Evolutionary conservation across 2,888 invertebrate genomes (phyloP).

Genomic region (Eledona agricola): DNA sequence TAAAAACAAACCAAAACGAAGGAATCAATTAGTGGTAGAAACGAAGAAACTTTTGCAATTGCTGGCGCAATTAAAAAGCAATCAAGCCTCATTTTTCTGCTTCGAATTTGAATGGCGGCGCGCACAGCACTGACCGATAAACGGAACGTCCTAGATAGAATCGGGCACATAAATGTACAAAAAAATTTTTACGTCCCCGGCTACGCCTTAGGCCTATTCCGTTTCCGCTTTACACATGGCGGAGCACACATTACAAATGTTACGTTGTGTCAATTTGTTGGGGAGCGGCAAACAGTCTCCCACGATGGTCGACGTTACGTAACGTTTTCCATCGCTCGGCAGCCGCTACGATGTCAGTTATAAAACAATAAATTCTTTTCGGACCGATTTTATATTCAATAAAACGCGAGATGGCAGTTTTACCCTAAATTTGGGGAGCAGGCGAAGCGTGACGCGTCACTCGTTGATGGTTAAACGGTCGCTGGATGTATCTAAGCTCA

Average conservation of each 20-base stretch:
- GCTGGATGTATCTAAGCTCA: constrained; percentile 56
- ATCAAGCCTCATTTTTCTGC: constrained; percentile 22
- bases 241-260: constrained; percentile 61
- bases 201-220: constrained; percentile 60
- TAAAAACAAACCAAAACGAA: constrained; percentile 15
- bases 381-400: constrained; percentile 54
- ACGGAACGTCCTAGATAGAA: constrained; percentile 16
- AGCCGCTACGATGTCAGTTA: too few species aligned
- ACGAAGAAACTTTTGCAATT: constrained; percentile 21
- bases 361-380: constrained; percentile 55
- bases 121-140: constrained; percentile 10
- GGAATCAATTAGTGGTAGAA: constrained; percentile 23
- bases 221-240: constrained; percentile 63
- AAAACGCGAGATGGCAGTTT: constrained; percentile 45
- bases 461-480: constrained; percentile 56
- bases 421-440: constrained; percentile 51
- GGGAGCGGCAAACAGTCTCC: constrained; percentile 56
- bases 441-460: constrained; percentile 49
- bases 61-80: constrained; percentile 34
- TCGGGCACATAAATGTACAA: constrained; percentile 18
- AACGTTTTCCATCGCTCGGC: constrained; percentile 45
- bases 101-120: constrained; percentile 23
- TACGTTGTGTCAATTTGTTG: constrained; percentile 49
- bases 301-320: constrained; percentile 49
- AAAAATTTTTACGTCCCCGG: constrained; percentile 42